Base-by-base conservation (phyloP, 2,797 vertebrate species). In the Helostoma temminkii region DNA sequence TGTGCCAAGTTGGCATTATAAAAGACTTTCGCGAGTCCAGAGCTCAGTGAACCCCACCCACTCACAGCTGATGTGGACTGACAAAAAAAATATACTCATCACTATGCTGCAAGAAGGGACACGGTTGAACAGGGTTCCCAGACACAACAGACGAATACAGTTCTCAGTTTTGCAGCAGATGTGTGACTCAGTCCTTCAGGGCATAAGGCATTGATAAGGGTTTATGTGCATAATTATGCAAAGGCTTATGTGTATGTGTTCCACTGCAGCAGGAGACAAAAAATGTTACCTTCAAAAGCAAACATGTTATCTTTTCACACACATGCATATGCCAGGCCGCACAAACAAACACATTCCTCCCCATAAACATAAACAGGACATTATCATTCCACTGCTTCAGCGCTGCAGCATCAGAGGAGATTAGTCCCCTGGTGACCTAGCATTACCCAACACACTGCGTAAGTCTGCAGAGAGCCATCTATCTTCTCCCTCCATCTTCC, bases 321-420 rank as follows among this genome's bases (percentile, higher is more conserved):
- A 63, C 61, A 63, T 71, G 52, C 68, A 73, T 75, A 71, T 70
- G 70, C 79, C 76, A 62, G 82, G 67, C 72, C 57, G 5, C 76
- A 69, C 76, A 88, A 82, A 80, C 82, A 86, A 76, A 80, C 72
- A 72, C 74, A 61, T 16, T 39, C 25, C 58, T 43, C 58, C 45
- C 42, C 47, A 37, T 43, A 55, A 58, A 72, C 28, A 71, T 72
- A 88, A 85, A 86, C 74, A 73, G 73, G 68, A 78, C 78, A 89
- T 88, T 89, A 90, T 86, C 86, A 93, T 93, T 91, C 89, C 88
- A 76, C 66, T 74, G 78, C 82, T 82, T 77, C 64, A 48, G 58
- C 12, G 54, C 84, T 82, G 83, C 88, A 86, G 87, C 85, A 89
- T 83, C 83, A 71, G 83, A 48, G 49, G 71, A 87, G 82, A 89